Percentiles rank a stretch among this genome's conserved stretches.
phyloP scores from a whole-genome alignment of 2,113 vertebrate genomes.

The Stercorarius parasiticus region DNA sequence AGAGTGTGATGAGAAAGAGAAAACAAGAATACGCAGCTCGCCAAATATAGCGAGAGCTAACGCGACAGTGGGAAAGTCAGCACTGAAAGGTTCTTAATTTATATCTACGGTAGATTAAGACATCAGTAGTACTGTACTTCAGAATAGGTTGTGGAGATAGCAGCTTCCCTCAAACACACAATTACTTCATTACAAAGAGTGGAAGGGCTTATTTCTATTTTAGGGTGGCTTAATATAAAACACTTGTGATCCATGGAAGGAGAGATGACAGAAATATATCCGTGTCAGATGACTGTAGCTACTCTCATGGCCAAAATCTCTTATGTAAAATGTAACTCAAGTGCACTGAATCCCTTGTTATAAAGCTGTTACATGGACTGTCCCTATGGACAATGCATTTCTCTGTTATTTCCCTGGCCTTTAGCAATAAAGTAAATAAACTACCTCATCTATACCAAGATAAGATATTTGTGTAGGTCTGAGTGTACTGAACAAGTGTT shows the following conservation, averaged over 20 bases:
- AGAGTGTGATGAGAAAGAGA: not conserved
- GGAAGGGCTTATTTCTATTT: conserved; percentile 70
- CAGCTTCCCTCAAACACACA: conserved; percentile 58
- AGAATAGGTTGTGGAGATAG: conserved; percentile 1
- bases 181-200: conserved; percentile 71
- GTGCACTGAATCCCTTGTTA: not conserved
- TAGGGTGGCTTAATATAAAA: conserved; percentile 71
- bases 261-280: conserved; percentile 71
- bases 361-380: not conserved
- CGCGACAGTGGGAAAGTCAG: not conserved
- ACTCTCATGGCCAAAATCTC: conserved; percentile 58
- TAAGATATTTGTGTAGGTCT: not conserved
- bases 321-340: conserved; percentile 65
- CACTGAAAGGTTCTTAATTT: not conserved
- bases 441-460: not conserved
- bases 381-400: not conserved
- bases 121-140: conserved; percentile 30
- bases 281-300: conserved; percentile 61
- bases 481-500: accelerated
- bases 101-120: not conserved
- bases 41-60: conserved; percentile 7
- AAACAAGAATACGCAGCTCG: not conserved
- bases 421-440: not conserved
- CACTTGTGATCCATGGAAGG: conserved; percentile 70
- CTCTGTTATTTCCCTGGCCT: not conserved